phyloP scores from a whole-genome alignment of 2,797 vertebrate genomes.

The Chaetodon trifasciatus region DNA sequence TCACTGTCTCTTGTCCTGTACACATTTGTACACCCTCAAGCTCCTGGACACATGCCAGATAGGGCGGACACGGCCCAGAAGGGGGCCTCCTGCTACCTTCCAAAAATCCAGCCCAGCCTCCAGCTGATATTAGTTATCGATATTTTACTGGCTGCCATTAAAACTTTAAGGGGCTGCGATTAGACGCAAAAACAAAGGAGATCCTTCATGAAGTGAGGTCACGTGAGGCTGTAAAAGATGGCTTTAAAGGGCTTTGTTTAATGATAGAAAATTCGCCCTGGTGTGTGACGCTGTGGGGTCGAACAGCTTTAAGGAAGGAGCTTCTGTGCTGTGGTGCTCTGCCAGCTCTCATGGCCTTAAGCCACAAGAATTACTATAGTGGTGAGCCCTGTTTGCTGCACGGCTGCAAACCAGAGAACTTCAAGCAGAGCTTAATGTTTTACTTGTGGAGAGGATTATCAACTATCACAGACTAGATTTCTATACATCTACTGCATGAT shows the following conservation, averaged over 20 bases:
- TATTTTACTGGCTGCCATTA: conserved; percentile 79
- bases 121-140: conserved; percentile 83
- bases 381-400: conserved; percentile 24
- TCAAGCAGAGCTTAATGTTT: conserved; percentile 7
- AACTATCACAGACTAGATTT: neutral
- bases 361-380: conserved; percentile 41
- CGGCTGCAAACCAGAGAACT: conserved; percentile 20
- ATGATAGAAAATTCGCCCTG: conserved; percentile 70
- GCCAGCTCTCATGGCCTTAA: conserved; percentile 49
- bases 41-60: conserved; percentile 60
- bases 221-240: conserved; percentile 74
- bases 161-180: conserved; percentile 80
- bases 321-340: conserved; percentile 71
- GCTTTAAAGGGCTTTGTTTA: conserved; percentile 77
- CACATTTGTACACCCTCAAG: conserved; percentile 60
- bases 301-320: conserved; percentile 60
- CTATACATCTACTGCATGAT: neutral
- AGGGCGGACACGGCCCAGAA: conserved; percentile 56
- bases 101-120: conserved; percentile 55
- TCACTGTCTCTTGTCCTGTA: conserved; percentile 27
- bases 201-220: conserved; percentile 73
- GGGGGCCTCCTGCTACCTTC: conserved; percentile 63
- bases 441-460: neutral
- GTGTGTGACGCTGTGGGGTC: conserved; percentile 72
- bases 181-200: conserved; percentile 80